Base-by-base conservation (phyloP, 2,113 vertebrate species). In the Elephas maximus region DNA sequence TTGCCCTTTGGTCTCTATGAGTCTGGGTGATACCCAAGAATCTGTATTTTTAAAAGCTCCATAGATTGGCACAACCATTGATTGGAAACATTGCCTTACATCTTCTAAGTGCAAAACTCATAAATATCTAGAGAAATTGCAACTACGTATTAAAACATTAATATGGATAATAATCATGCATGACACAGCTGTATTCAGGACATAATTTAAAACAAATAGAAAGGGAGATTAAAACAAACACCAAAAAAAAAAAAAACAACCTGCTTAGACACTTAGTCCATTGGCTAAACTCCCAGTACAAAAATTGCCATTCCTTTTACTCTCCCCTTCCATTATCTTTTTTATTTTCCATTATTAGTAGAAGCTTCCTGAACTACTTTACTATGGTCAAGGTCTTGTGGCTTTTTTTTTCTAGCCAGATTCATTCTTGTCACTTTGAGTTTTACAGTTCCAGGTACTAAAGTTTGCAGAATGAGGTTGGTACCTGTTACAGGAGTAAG, bases 71-170 rank as follows among this genome's bases (percentile, higher is more conserved):
- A 33, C 6, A 88, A 3, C 0, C 17, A 90, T 7, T 57, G 15
- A 2, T 63, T 20, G 17, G 20, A 53, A 85, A 67, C 0, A 48
- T 11, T 90, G 5, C 11, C 6, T 94, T 94, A 53, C 3, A 37
- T 41, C 5, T 69, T 63, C 37, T 65, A 67, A 74, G 71, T 51
- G 15, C 0, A 91, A 78, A 60, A 21, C 2, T 17, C n/a, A 91
- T 24, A 80, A 81, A 60, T 74, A 78, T 69, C 33, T 81, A 69
- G 4, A 81, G 15, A 87, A 93, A 91, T 33, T 48, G 0, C 44
- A 86, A 77, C 30, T 91, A 48, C 53, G 60, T 73, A 60, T 83
- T 89, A 79, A 94, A 67, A 60, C 4, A 82, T 44, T 37, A 96
- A 3, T 37, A 24, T 18, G 14, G 73, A 48, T 80, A 76, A 45